phyloP scores from a whole-genome alignment of 1,140 invertebrate species.

The Meteorus sp. region DNA sequence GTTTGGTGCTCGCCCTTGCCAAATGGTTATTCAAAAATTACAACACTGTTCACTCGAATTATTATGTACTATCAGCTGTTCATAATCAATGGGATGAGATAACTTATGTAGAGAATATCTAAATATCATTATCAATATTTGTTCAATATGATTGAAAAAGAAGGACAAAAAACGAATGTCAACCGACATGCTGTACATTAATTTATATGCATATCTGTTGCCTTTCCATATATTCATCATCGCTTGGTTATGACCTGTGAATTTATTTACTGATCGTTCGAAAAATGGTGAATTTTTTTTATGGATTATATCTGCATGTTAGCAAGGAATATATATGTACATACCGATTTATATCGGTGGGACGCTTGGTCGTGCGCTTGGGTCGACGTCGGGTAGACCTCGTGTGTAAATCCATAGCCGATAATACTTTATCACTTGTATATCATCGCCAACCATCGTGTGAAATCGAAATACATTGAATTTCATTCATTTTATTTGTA shows the following conservation, averaged over 20 bases:
- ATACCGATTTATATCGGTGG: not conserved
- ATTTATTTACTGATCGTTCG: too few relatives aligned
- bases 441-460: not conserved
- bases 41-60: not conserved
- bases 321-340: not conserved
- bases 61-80: not conserved
- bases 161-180: too few relatives aligned
- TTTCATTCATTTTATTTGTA: conserved; percentile 14
- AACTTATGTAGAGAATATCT: too few relatives aligned
- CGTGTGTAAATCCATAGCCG: conserved; percentile 14
- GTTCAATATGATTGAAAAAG: too few relatives aligned
- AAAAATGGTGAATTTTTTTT: too few relatives aligned
- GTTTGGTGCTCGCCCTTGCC: not conserved
- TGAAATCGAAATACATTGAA: conserved; percentile 15
- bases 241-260: too few relatives aligned
- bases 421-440: conserved; percentile 8
- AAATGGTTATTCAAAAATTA: not conserved
- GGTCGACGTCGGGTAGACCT: not conserved
- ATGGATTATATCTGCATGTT: not conserved
- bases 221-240: too few relatives aligned
- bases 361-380: conserved; percentile 5
- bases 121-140: too few relatives aligned
- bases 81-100: too few relatives aligned
- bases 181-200: too few relatives aligned
- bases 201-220: too few relatives aligned